These are phyloP conservation scores for Drosophila mercatorum DNA, from an alignment of 2,888 invertebrate genomes.

Conservation along the genomic window DNA sequence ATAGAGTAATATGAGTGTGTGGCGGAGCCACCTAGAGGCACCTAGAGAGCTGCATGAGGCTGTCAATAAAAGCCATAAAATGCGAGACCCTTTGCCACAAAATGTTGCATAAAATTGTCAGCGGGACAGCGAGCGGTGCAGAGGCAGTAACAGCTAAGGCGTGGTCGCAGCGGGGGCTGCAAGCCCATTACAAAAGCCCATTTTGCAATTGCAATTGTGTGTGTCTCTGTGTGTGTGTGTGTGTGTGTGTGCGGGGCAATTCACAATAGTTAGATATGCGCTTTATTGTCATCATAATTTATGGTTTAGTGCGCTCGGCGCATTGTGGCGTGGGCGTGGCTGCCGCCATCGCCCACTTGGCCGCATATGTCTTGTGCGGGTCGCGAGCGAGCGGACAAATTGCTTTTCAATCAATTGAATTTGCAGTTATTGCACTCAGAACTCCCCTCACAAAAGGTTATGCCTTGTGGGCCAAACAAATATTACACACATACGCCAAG, in stretches of 20 bases:
- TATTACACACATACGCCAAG: slow-evolving; percentile 59
- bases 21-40: slow-evolving; percentile 1
- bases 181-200: slow-evolving; percentile 50
- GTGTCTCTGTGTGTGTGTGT: slow-evolving; percentile 9
- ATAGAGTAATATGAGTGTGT: background rate
- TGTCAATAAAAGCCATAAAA: slow-evolving; percentile 56
- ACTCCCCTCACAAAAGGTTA: slow-evolving; percentile 53
- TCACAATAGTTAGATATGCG: slow-evolving; percentile 64
- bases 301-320: slow-evolving; percentile 61
- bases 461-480: slow-evolving; percentile 49
- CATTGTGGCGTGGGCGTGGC: slow-evolving; percentile 44
- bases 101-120: slow-evolving; percentile 67
- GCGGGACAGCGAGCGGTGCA: slow-evolving; percentile 36
- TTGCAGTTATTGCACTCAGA: slow-evolving; percentile 77
- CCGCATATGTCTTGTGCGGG: slow-evolving; percentile 49
- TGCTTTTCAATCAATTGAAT: slow-evolving; percentile 79
- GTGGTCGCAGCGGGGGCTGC: slow-evolving; percentile 42
- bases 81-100: slow-evolving; percentile 46
- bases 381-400: slow-evolving; percentile 51
- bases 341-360: slow-evolving; percentile 33
- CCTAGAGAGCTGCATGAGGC: slow-evolving; percentile 23
- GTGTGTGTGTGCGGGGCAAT: slow-evolving; percentile 36
- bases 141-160: slow-evolving; percentile 36
- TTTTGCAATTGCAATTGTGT: slow-evolving; percentile 29
- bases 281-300: slow-evolving; percentile 70